These are phyloP conservation scores for Notechis scutatus DNA, from an alignment of 2,113 vertebrate genomes.

Conservation along the genomic window DNA sequence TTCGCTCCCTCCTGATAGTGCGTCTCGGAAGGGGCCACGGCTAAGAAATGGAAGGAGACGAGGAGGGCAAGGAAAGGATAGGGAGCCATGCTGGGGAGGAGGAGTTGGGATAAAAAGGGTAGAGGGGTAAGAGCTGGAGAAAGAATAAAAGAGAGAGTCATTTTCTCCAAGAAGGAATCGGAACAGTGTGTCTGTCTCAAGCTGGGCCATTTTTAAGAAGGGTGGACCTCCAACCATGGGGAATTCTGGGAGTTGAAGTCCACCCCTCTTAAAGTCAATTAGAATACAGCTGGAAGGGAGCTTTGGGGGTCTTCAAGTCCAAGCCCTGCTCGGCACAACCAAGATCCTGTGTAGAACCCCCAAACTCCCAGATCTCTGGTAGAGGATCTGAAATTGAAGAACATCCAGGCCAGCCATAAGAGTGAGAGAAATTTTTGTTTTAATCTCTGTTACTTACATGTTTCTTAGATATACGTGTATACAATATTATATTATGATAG, in stretches of 20 bases:
- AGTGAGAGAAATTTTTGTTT: neutral
- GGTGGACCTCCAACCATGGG: neutral
- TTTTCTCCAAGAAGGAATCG: neutral
- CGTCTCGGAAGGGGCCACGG: slow-evolving; percentile 60
- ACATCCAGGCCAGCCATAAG: neutral
- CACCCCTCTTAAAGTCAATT: no score
- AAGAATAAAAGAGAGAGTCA: neutral
- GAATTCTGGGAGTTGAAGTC: no score
- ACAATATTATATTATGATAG: neutral
- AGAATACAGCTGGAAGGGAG: no score
- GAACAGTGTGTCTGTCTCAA: neutral
- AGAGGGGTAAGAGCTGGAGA: neutral
- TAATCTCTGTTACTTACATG: neutral
- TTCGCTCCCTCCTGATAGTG: slow-evolving; percentile 79
- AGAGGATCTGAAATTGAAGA: neutral
- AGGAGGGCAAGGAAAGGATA: slow-evolving; percentile 62
- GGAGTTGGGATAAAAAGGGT: neutral
- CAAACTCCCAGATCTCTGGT: neutral
- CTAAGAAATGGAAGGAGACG: slow-evolving; percentile 58
- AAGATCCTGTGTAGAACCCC: neutral
- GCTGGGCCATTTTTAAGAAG: neutral
- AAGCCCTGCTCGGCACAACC: neutral
- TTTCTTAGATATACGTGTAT: neutral
- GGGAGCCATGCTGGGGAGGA: slow-evolving; percentile 18
- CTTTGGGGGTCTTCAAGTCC: no score